Evolutionary conservation across 1,140 invertebrate genomes (phyloP), one percentile per base, ranked within the genome.

Genomic region (Sinella curviseta): DNA sequence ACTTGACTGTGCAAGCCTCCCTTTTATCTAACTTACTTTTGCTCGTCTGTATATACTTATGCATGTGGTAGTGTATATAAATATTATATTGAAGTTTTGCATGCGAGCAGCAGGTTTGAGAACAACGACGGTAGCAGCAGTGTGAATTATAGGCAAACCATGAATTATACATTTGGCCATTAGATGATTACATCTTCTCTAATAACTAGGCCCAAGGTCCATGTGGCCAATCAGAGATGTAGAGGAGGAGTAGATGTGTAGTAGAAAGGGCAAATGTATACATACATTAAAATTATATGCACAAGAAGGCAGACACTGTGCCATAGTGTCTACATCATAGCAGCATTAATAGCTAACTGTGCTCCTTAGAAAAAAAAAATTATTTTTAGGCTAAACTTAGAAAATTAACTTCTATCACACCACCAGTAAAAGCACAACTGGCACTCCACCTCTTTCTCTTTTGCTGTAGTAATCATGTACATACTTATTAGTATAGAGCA

Each of bases 101-200:
- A 82, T 82, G 81, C 80, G 33, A 55, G 74, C 57, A 60, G 57
- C 57, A 48, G 39, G 39, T 12, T 16, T n/a, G 57, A 65, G 57
- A 65, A 65, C 57, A 26, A 26, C 3, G 57, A 14, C 8, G 14
- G 26, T 12, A 48, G 20, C 4, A 81, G 77, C 65, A 79, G 78
- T 82, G 81, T 82, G 81, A 82, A 82, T 82, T 82, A 82, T 82
- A 80, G 78, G 77, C 73, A 82, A 60, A 70, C 28, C 81, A 82
- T 82, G 81, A 82, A 82, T 82, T 82, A 82, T 82, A 79, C 81
- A 82, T 82, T 82, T 80, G 76, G 35, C 81, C 81, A 82, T 82
- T 82, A 82, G 78, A 74, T 79, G 81, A 82, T 82, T 82, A 48
- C 81, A 79, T 80, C 74, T 79, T 81, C 65, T 70, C 78, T 79